Conservation (phyloP, 2,888 invertebrate genomes). For the Callinectes sapidus region DNA sequence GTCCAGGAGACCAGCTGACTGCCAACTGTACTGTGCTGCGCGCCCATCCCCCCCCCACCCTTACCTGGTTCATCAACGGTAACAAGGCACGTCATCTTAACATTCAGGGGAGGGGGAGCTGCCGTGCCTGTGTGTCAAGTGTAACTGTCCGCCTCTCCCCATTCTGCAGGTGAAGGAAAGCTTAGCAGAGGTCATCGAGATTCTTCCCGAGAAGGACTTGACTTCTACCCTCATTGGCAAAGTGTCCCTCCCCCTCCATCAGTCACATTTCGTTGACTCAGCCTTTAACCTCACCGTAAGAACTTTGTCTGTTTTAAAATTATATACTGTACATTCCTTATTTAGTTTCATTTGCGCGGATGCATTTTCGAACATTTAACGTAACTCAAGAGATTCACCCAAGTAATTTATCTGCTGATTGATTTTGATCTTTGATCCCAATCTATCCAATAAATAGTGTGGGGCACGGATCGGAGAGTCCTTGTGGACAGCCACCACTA, state of each 20-base stretch:
- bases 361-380: neutral
- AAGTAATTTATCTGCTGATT: neutral
- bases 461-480: slow-evolving; percentile 25
- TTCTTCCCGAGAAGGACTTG: slow-evolving; percentile 36
- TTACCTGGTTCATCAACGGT: slow-evolving; percentile 56
- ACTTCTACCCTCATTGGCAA: slow-evolving; percentile 43
- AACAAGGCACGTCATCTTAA: slow-evolving; percentile 3
- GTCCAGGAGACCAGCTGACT: slow-evolving; percentile 45
- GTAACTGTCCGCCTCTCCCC: neutral
- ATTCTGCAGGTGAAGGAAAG: slow-evolving; percentile 36
- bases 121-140: neutral
- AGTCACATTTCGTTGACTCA: slow-evolving; percentile 41
- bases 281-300: slow-evolving; percentile 58
- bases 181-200: slow-evolving; percentile 44
- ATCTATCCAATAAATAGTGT: neutral
- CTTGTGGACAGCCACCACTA: slow-evolving; percentile 31
- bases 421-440: neutral
- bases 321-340: neutral
- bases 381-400: neutral
- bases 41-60: slow-evolving; percentile 45
- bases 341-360: neutral
- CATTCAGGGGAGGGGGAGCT: neutral
- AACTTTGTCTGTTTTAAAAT: neutral
- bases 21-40: slow-evolving; percentile 61
- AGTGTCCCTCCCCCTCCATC: slow-evolving; percentile 50